These are phyloP conservation scores for Cyclopterus lumpus DNA, from an alignment of 2,797 vertebrate species.

Conservation along the genomic window DNA sequence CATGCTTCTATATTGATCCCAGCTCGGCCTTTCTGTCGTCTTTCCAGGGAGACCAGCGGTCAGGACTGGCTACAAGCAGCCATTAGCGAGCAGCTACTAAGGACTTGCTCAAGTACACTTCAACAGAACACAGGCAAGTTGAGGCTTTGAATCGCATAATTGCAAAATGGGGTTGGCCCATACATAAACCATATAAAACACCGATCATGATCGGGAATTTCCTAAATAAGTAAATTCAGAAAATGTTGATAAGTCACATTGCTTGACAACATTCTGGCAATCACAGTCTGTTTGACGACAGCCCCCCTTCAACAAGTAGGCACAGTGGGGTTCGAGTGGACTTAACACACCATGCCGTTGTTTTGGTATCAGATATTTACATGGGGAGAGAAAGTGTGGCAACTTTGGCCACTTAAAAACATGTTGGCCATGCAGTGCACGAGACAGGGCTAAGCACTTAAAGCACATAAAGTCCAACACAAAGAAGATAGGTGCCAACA, in stretches of 20 bases:
- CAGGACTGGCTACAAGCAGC: slow-evolving; percentile 23
- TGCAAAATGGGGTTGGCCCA: neutral
- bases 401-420: neutral
- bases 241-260: neutral
- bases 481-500: neutral
- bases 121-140: slow-evolving; percentile 6
- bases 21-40: slow-evolving; percentile 5
- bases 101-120: slow-evolving; percentile 30
- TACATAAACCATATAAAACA: neutral
- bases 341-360: neutral
- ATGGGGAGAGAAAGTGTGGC: neutral
- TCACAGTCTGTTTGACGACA: neutral
- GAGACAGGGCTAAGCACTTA: neutral
- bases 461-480: neutral
- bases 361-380: neutral
- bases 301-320: neutral
- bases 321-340: neutral
- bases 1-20: slow-evolving; percentile 48
- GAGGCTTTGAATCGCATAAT: neutral
- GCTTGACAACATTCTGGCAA: neutral
- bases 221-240: neutral
- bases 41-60: slow-evolving; percentile 42
- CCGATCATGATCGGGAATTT: neutral
- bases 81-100: neutral
- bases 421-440: neutral